Conservation (phyloP, 2,888 invertebrate species). For the Eristalinus aeneus region DNA sequence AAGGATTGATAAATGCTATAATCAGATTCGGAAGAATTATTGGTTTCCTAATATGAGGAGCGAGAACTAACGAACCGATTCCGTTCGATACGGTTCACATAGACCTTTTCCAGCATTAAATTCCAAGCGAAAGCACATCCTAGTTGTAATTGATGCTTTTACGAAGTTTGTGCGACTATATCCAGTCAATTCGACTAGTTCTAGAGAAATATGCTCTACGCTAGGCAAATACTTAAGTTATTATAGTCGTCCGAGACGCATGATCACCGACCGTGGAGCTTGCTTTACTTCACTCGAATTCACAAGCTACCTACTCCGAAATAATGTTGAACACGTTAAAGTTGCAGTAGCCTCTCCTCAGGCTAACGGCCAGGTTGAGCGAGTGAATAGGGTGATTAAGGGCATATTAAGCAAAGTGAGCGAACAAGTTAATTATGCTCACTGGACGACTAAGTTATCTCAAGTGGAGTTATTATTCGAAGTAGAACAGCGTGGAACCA, state of each 20-base stretch:
- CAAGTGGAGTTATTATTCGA: conserved; percentile 72
- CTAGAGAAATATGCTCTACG: conserved; percentile 14
- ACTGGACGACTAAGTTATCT: conserved; percentile 21
- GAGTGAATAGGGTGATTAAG: conserved; percentile 35
- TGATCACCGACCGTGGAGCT: conserved; percentile 21
- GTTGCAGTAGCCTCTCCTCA: conserved; percentile 29
- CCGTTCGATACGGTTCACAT: conserved; percentile 17
- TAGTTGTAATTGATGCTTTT: conserved; percentile 8
- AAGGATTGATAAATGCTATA: neutral
- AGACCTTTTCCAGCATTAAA: neutral
- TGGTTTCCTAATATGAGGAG: conserved; percentile 27
- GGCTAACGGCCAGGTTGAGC: conserved; percentile 2
- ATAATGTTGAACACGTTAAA: conserved; percentile 28
- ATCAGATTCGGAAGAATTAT: conserved; percentile 1
- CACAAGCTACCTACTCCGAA: neutral
- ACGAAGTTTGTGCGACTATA: neutral
- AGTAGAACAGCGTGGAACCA: conserved; percentile 71
- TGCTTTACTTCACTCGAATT: conserved; percentile 42
- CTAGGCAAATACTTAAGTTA: conserved; percentile 17
- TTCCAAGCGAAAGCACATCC: conserved; percentile 5
- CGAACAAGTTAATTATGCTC: conserved; percentile 7
- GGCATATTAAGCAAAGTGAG: conserved; percentile 21
- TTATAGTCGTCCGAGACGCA: conserved; percentile 25
- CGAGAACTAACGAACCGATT: neutral
- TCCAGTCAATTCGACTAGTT: conserved; percentile 21